Base-by-base conservation (phyloP, 2,797 vertebrate species). In the Gephyroberyx darwinii region DNA sequence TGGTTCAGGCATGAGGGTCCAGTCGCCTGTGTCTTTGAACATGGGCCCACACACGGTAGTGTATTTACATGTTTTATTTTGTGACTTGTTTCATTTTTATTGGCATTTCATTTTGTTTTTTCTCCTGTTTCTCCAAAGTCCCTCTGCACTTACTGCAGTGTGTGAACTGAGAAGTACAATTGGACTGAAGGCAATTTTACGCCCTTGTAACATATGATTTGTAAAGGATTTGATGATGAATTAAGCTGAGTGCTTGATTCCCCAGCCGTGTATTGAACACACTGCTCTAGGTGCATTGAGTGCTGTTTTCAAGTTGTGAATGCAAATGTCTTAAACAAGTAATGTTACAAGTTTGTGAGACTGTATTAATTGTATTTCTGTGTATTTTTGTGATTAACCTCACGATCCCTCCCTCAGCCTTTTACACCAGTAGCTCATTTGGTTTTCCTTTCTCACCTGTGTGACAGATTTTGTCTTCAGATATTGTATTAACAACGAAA, bases 21-120 rank as follows among this genome's bases (percentile, higher is more conserved):
- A 76, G 62, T 80, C 55, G 77, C 82, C 86, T 59, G 74, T 88
- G 88, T 84, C 86, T 85, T 66, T 82, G 84, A 83, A 66, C 87
- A 85, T 53, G 86, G 90, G 89, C 87, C 90, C 81, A 70, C 78
- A 84, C 83, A 94, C 90, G 93, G 93, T 94, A 93, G 93, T 93
- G 91, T 92, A 87, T 93, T 90, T 92, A 83, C 88, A 89, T 93
- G 92, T 92, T 90, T 91, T 88, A 79, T 86, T 90, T 90, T 92
- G 88, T 91, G 89, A 92, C 88, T 75, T 93, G 88, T 93, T 93
- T 84, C 48, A 90, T 92, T 69, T 91, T 88, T 84, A 89, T 89
- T 91, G 83, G 57, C 82, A 76, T 90, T 92, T 93, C 68, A 90
- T 92, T 93, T 93, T 86, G 78, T 87, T 43, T 87, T 86, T 84